Base-by-base conservation (phyloP, 2,797 vertebrate genomes). In the Falco cherrug region DNA sequence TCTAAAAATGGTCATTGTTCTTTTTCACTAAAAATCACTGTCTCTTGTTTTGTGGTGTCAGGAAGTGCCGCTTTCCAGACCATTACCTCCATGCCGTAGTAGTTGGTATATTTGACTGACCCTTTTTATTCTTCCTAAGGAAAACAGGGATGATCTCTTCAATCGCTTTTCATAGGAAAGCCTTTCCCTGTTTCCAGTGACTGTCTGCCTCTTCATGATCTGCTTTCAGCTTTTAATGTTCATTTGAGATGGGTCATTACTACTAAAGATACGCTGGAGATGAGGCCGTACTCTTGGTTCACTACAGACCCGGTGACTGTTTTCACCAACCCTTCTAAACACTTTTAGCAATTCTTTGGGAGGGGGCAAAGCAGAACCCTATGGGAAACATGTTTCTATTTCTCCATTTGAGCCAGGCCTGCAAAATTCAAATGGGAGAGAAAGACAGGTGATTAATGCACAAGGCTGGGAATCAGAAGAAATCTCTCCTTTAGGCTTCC, bases 361-460 rank as follows among this genome's bases (percentile, higher is more conserved):
- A 21, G 4, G 31, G 12, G 6, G 17, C 50, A 18, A 51, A 73
- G 47, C 11, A 70, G 33, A 33, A 25, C 17, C 3, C 1, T 73
- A 13, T 20, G 51, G 78, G 18, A 93, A 91, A 70, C 50, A 25
- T 28, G 15, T 59, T 91, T 89, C 28, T 95, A 16, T 74, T 93
- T 35, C 50, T 77, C 65, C 31, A 9, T 64, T 95, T 91, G 76
- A 71, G 24, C 35, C 43, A 74, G 31, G 26, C 39, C 24, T 53
- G 19, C 67, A 82, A 90, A 91, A 81, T 84, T 79, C 19, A 56
- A 84, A 16, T 47, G 76, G 10, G 9, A 80, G 45, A 78, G 41
- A 90, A 93, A 84, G 56, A 39, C 35, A 61, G 16, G 20, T 21
- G 29, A 71, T 59, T 43, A 78, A 75, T 43, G 20, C 24, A 31